Percentiles rank a stretch among this genome's conserved stretches.
phyloP scores from a whole-genome alignment of 2,797 vertebrate genomes.

The Notamacropus eugenii region DNA sequence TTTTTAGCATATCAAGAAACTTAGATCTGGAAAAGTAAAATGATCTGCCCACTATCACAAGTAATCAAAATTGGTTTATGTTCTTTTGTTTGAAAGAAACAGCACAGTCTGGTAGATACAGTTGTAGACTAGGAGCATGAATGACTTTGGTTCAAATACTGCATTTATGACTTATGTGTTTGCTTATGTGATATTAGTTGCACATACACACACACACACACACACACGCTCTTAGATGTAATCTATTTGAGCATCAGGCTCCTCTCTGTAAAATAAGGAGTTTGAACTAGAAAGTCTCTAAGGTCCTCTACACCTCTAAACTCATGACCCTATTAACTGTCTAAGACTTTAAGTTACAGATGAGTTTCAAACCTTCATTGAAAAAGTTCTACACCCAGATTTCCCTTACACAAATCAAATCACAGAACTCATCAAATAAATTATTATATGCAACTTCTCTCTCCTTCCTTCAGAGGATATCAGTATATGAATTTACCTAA shows the following conservation, averaged over 20 bases:
- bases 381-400: neutral
- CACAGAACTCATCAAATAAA: neutral
- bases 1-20: no score
- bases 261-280: neutral
- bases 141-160: no score
- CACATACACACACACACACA: no score
- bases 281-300: neutral
- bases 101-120: no score
- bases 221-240: neutral
- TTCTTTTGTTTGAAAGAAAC: no score
- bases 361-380: neutral
- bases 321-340: no score
- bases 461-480: neutral
- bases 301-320: neutral
- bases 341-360: neutral
- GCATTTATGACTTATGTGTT: no score
- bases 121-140: no score
- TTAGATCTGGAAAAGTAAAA: no score
- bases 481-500: neutral
- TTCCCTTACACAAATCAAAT: neutral
- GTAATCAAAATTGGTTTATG: no score
- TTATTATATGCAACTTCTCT: neutral
- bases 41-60: no score
- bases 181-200: no score
- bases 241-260: neutral